phyloP scores from a whole-genome alignment of 2,113 vertebrate species.

The Takifugu flavidus region DNA sequence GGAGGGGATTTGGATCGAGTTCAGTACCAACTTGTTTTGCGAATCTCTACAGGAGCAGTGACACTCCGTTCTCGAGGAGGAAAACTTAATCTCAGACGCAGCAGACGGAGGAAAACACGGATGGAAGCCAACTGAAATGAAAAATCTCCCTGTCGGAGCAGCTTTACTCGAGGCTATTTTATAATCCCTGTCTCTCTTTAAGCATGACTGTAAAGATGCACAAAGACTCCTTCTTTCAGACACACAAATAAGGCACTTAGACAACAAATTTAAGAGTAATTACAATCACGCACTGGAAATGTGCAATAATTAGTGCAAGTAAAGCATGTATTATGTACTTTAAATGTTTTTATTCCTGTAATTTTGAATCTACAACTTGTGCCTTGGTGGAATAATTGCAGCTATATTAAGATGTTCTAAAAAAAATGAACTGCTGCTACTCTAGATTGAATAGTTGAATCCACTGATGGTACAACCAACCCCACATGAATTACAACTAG shows the following conservation, averaged over 20 bases:
- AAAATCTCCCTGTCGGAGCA: slow-evolving; percentile 14
- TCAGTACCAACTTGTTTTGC: slow-evolving; percentile 1
- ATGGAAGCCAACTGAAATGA: slow-evolving; percentile 23
- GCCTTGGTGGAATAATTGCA: too few species aligned
- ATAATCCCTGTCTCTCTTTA: slow-evolving; percentile 19
- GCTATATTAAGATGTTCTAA: too few species aligned
- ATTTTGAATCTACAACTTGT: too few species aligned
- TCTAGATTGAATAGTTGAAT: too few species aligned
- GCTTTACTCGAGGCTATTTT: slow-evolving; percentile 8
- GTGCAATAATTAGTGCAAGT: not conserved
- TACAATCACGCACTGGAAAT: not conserved
- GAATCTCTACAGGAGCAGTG: slow-evolving; percentile 11
- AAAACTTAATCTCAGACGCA: slow-evolving; percentile 22
- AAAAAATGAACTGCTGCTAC: too few species aligned
- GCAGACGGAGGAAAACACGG: slow-evolving; percentile 17
- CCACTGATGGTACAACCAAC: not conserved
- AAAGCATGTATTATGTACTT: not conserved
- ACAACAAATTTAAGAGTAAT: slow-evolving; percentile 7
- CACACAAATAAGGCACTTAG: slow-evolving; percentile 3
- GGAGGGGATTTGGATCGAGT: not conserved
- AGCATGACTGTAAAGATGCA: slow-evolving; percentile 7
- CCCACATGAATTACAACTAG: not conserved
- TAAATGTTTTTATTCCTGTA: too few species aligned
- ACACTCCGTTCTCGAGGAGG: slow-evolving; percentile 13
- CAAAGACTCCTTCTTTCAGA: not conserved